Base-by-base conservation (phyloP, 2,888 invertebrate genomes). In the Dusona sp. region DNA sequence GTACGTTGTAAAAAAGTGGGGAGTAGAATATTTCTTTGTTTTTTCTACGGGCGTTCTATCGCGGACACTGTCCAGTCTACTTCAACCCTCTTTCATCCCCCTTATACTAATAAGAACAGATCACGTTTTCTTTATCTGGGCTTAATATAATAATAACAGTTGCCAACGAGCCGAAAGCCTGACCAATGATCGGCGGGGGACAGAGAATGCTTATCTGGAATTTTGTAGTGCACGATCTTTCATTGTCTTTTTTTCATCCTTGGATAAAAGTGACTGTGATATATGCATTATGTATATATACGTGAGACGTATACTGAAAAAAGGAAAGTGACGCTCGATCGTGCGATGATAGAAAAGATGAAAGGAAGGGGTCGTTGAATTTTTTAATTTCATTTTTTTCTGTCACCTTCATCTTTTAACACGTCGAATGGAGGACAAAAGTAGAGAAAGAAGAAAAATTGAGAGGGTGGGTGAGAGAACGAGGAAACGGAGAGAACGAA, bases 361-460 rank as follows among this genome's bases (percentile, higher is more conserved):
- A 70, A n/a, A 38, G 75, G 25, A n/a, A 65, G 57, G 6, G n/a
- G 45, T 54, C 8, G 78, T 16, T 9, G 29, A 73, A 73, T 81
- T 82, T 45, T 85, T 82, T 82, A 68, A 79, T 85, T 85, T 79
- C 74, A 81, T 67, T 83, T 82, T 79, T 79, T 70, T 85, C 72
- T 57, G 36, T 72, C 80, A 75, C 67, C 78, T 54, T 79, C 82
- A 73, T 74, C 79, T 85, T 61, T 85, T 79, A 79, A 85, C 85
- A 83, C 79, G 79, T 79, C 78, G 85, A 79, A 79, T 79, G 29
- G 51, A 80, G 75, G 67, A 61, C 16, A 48, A 67, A 57, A 82
- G 51, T 80, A 64, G 51, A 75, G 45, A 79, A 79, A 45, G 77
- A 75, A 78, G 45, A 78, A 61, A 67, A 61, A 74, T 22, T 25